Evolutionary conservation across 2,888 invertebrate genomes (phyloP), one percentile per base, ranked within the genome.

Genomic region (Hypena proboscidalis): DNA sequence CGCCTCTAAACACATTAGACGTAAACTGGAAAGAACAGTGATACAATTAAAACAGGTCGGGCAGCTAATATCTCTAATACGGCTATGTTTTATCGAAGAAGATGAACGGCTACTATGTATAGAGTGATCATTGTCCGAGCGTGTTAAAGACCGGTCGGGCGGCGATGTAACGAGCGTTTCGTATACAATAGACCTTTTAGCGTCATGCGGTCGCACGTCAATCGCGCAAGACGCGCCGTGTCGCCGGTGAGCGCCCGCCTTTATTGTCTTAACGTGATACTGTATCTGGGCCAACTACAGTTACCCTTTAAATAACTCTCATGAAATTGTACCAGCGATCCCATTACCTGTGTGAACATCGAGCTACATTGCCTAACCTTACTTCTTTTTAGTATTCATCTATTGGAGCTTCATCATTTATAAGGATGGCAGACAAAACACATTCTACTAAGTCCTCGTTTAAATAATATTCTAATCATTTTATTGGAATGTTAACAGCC

Each of bases 181-280:
- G 90, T 87, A 90, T 90, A 90, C 90, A 90, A 90, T 90, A 88
- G 90, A 87, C 89, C 90, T 90, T 89, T 90, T 90, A 90, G 84
- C 85, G 90, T 90, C 90, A 89, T 77, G 79, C 77, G 83, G 79
- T 77, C 74, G 77, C 70, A 76, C 82, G 90, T 90, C 90, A 90
- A 89, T 90, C 90, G 77, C 71, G 55, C 48, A 62, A 70, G 71
- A 72, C 74, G 74, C 74, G 67, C 53, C 49, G 35, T 69, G 68
- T 58, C 76, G 69, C 68, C 69, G 69, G 79, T 84, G 80, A 68
- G 74, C 67, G 69, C 65, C 59, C 54, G 65, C 81, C 84, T 79
- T 88, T 88, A 85, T 79, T 77, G 77, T 69, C 66, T 66, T 63
- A 55, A 55, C 41, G 30, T 29, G 50, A 50, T 60, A 42, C 54